Conservation (phyloP, 1,140 invertebrate species). For the Phymorhynchus buccinoides region DNA sequence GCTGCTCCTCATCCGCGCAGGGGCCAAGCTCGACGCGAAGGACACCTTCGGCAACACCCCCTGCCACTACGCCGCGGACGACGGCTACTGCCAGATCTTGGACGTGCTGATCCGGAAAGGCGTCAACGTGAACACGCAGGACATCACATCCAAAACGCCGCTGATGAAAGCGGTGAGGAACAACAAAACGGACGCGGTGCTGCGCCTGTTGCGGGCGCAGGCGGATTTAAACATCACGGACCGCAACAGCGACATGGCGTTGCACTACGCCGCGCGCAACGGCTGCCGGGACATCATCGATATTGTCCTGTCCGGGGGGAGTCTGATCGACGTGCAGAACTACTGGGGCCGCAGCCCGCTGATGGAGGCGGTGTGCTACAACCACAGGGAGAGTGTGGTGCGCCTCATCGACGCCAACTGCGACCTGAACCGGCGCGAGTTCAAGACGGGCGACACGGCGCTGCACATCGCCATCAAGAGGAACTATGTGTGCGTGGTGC, state of each 20-base stretch:
- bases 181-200: slow-evolving; percentile 70
- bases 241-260: slow-evolving; percentile 95
- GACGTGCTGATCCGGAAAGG: slow-evolving; percentile 68
- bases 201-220: slow-evolving; percentile 64
- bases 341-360: slow-evolving; percentile 72
- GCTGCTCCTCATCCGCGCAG: slow-evolving; percentile 67
- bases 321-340: slow-evolving; percentile 71
- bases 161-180: slow-evolving; percentile 73
- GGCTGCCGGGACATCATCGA: slow-evolving; percentile 69
- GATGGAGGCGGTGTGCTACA: slow-evolving; percentile 74
- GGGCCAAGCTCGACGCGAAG: slow-evolving; percentile 70
- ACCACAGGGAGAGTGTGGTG: slow-evolving; percentile 69
- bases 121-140: slow-evolving; percentile 69
- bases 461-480: slow-evolving; percentile 75
- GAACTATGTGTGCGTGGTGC: slow-evolving; percentile 76
- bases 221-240: slow-evolving; percentile 91
- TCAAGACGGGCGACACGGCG: slow-evolving; percentile 73
- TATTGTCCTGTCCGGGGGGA: slow-evolving; percentile 66
- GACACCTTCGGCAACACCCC: slow-evolving; percentile 73
- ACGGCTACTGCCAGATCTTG: slow-evolving; percentile 71
- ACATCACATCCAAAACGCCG: slow-evolving; percentile 73
- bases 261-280: slow-evolving; percentile 79
- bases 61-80: slow-evolving; percentile 72
- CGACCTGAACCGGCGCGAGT: slow-evolving; percentile 71
- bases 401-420: slow-evolving; percentile 65